A percentile compares a stretch with the other conserved stretches of the same genome.
Conservation (phyloP, 2,113 vertebrate genomes). For the Kryptolebias marmoratus region DNA sequence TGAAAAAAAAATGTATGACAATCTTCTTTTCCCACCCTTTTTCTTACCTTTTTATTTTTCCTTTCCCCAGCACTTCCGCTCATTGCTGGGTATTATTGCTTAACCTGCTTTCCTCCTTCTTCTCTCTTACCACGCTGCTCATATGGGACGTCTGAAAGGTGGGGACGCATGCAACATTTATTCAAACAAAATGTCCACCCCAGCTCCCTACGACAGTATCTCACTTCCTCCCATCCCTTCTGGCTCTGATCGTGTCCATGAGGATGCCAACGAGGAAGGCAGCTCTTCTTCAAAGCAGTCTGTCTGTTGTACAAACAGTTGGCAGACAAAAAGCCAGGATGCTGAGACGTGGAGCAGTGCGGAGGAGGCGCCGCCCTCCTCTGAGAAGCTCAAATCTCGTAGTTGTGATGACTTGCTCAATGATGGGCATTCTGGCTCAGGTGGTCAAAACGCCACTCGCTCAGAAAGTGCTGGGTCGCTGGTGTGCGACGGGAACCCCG, state of each 20-base stretch:
- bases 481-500: constrained; percentile 83
- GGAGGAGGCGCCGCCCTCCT: constrained; percentile 79
- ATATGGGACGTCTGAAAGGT: constrained; percentile 88
- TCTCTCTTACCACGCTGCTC: constrained; percentile 93
- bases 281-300: constrained; percentile 87
- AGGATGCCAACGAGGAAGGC: constrained; percentile 81
- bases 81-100: constrained; percentile 74
- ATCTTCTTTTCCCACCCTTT: constrained; percentile 19
- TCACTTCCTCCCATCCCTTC: constrained; percentile 82
- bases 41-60: constrained; percentile 9
- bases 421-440: constrained; percentile 77
- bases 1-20: constrained; percentile 5
- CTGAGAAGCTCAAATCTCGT: constrained; percentile 88
- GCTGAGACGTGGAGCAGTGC: constrained; percentile 90
- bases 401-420: constrained; percentile 89
- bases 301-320: constrained; percentile 86
- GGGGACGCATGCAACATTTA: constrained; percentile 91
- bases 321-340: constrained; percentile 87
- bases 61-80: constrained; percentile 29
- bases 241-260: constrained; percentile 75
- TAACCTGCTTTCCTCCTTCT: constrained; percentile 91
- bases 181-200: constrained; percentile 87
- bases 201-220: constrained; percentile 83
- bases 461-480: constrained; percentile 91
- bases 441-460: constrained; percentile 80